Evolutionary conservation across 2,888 invertebrate genomes (phyloP).

Genomic region (Melanostoma scalare): DNA sequence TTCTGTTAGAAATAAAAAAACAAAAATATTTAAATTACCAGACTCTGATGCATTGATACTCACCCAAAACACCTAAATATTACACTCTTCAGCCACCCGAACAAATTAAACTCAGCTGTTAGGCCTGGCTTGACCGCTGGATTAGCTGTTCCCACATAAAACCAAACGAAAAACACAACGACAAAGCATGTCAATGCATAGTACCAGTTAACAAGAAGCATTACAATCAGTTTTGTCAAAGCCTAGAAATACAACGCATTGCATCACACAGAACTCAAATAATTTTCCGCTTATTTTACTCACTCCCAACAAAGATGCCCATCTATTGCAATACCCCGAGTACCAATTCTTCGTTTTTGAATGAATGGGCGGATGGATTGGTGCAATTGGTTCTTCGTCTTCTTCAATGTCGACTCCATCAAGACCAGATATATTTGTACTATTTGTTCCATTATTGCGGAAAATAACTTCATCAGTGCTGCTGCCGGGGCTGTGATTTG

Average conservation of each 20-base stretch:
- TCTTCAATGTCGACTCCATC: slow-evolving; percentile 74
- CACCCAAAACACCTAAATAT: slow-evolving; percentile 90
- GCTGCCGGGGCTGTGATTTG: slow-evolving; percentile 53
- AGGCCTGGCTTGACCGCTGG: slow-evolving; percentile 97
- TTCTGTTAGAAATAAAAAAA: slow-evolving; percentile 83
- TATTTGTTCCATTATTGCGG: slow-evolving; percentile 76
- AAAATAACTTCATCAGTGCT: slow-evolving; percentile 74
- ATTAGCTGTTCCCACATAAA: slow-evolving; percentile 97
- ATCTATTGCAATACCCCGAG: slow-evolving; percentile 95
- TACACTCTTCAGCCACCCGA: slow-evolving; percentile 89
- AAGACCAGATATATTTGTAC: slow-evolving; percentile 75
- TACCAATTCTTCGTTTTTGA: slow-evolving; percentile 98
- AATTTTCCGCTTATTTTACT: slow-evolving; percentile 77
- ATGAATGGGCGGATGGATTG: slow-evolving; percentile 88
- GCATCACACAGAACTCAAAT: background rate
- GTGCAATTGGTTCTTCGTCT: slow-evolving; percentile 83
- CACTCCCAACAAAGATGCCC: slow-evolving; percentile 96
- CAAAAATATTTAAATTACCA: background rate
- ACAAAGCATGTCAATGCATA: slow-evolving; percentile 93
- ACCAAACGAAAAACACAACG: slow-evolving; percentile 92
- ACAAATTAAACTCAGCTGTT: slow-evolving; percentile 91
- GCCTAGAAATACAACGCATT: slow-evolving; percentile 85
- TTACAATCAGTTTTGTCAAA: slow-evolving; percentile 92
- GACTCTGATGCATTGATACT: slow-evolving; percentile 74
- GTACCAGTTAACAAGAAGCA: slow-evolving; percentile 96